Percentiles rank a stretch among this genome's conserved stretches.
Conservation (phyloP, 2,113 vertebrate species). For the Heloderma charlesbogerti region DNA sequence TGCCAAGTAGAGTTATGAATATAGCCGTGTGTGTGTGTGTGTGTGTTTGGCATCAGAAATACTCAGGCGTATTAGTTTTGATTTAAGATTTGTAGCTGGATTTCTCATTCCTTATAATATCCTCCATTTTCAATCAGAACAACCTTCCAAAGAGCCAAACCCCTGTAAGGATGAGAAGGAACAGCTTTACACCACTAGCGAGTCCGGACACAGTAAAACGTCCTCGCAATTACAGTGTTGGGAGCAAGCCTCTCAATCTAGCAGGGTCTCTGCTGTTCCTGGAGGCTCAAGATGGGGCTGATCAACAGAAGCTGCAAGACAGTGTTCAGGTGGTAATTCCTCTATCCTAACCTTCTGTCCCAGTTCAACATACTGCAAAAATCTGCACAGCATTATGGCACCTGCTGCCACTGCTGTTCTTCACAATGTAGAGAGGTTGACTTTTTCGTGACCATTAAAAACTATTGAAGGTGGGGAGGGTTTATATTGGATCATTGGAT, state of each 20-base stretch:
- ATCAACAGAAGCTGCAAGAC: conserved; percentile 86
- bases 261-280: conserved; percentile 80
- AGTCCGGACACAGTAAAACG: conserved; percentile 90
- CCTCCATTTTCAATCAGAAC: conserved; percentile 83
- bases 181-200: conserved; percentile 95
- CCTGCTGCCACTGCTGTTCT: accelerated
- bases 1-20: not conserved
- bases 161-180: conserved; percentile 89
- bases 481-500: not conserved
- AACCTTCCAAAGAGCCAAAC: conserved; percentile 78
- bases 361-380: not conserved
- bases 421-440: not conserved
- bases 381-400: accelerated
- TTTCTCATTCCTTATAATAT: conserved; percentile 73
- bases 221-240: conserved; percentile 92
- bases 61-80: not conserved
- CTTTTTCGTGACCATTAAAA: not conserved
- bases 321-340: conserved; percentile 80
- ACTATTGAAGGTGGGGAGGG: accelerated
- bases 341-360: conserved; percentile 43
- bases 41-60: not conserved
- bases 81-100: conserved; percentile 37
- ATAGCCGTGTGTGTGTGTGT: accelerated
- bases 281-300: conserved; percentile 83
- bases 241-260: conserved; percentile 88